Base-by-base conservation (phyloP, 1,140 invertebrate species). In the Brachionus asplanchnoidis region DNA sequence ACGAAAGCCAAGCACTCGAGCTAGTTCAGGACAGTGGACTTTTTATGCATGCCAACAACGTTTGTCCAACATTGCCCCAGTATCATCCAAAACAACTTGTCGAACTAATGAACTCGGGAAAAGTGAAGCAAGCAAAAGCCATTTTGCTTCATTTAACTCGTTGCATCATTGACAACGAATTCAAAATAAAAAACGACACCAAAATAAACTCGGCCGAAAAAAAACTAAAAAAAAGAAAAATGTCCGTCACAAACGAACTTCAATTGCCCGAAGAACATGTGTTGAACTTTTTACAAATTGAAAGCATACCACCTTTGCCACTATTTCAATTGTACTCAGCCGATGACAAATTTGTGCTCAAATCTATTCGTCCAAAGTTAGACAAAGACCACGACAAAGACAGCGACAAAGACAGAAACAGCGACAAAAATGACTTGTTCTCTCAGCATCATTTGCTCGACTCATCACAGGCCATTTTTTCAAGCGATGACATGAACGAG, bases 51-150 rank as follows among this genome's bases (percentile, higher is more conserved):
- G 95, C 95, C n/a, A 92, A 95, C 73, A 95, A 98, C 86, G 95
- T 95, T 7, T 91, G 95, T 88, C 97, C 97, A 0, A 96, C 99
- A n/a, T 89, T 99, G 85, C 97, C 98, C 0, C 98, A 99, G 87
- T 99, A 99, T 90, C 98, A 99, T 92, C 97, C 97, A 0, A 97
- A 98, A 88, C 97, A 98, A 87, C 90, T 99, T 3, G 98, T 98
- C 94, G 97, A 99, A 88, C 90, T 99, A n/a, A 91, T 99, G 0
- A 98, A 98, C 90, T 98, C 96, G 84, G 98, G 98, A 0, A 98
- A 98, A 91, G 97, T 97, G 44, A 91, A 95, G 87, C 95, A 96
- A 92, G 97, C 99, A 0, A 98, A 98, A 89, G 97, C 97, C 0
- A 99, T 99, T 85, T 91, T 99, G 46, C 94, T 95, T 2, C 97